Evolutionary conservation across 2,113 vertebrate species (phyloP), one percentile per base, ranked within the genome.

Genomic region (Cryptomyrus ogoouensis): DNA sequence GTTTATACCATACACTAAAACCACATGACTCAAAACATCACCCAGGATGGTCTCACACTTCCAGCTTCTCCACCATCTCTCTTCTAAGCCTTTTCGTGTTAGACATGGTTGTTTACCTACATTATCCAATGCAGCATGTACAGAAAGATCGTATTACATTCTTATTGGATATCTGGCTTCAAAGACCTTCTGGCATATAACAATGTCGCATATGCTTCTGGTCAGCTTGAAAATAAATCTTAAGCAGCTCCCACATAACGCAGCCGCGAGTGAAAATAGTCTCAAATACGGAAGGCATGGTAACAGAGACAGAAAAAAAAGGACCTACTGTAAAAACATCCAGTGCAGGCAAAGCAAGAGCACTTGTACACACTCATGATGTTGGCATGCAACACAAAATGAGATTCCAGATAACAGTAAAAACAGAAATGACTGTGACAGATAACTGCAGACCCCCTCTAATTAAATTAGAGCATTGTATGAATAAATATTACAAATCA

Each of bases 121-220:
- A 42, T 85, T 90, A 89, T 88, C 87, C n/a, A 87, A n/a, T 89
- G 12, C 90, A 85, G 90, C 80, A 89, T 90, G 87, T 86, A 91
- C 66, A 35, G 46, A 24, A 31, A 88, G 85, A 89, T 89, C 44
- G 90, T 87, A 90, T 88, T 89, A 90, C 90, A 52, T 70, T 21
- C 24, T 31, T 42, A 89, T 52, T 46, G 87, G 89, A 3, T 90
- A 53, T 39, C 83, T 50, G 10, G 90, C 90, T 84, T 88, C 89
- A 87, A 91, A 92, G 91, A 92, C 92, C 91, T 92, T 90, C 90
- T 52, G 93, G 92, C 88, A 93, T 92, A 91, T 52, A 70, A 88
- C 91, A 27, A 70, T 53, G 90, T 88, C 91, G 87, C 92, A 92
- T 91, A 92, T 92, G 92, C 86, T 58, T 58, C 56, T 88, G 85